Conservation (phyloP, 2,113 vertebrate genomes). For the Elephas maximus region DNA sequence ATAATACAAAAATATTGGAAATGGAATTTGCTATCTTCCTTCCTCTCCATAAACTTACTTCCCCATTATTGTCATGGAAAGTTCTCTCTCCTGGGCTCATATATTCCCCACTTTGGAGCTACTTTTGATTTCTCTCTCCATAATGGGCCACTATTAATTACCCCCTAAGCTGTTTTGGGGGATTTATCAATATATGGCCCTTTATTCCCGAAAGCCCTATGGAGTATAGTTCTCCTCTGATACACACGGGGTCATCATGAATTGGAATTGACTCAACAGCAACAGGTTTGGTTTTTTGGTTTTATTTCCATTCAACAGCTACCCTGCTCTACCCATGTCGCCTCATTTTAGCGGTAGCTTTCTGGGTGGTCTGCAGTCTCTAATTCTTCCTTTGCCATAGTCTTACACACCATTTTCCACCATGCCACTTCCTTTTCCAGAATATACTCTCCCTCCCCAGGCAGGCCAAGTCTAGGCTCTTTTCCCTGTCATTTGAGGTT, state of each 20-base stretch:
- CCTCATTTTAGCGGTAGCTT: neutral
- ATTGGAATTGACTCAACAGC: neutral
- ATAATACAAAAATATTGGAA: neutral
- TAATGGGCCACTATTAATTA: neutral
- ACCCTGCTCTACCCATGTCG: neutral
- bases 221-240: neutral
- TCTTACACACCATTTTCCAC: neutral
- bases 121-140: neutral
- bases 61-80: neutral
- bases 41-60: conserved; percentile 25
- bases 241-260: neutral
- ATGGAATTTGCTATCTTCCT: conserved; percentile 2
- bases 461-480: neutral
- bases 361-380: neutral
- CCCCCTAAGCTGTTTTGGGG: neutral
- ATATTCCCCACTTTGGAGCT: neutral
- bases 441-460: neutral
- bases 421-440: neutral
- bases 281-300: neutral
- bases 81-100: neutral
- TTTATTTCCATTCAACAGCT: neutral
- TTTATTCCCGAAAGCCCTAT: neutral
- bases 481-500: conserved; percentile 24
- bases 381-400: conserved; percentile 19
- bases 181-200: neutral